These are phyloP conservation scores for Platyscapa corneri DNA, from an alignment of 1,140 invertebrate genomes.

Conservation along the genomic window DNA sequence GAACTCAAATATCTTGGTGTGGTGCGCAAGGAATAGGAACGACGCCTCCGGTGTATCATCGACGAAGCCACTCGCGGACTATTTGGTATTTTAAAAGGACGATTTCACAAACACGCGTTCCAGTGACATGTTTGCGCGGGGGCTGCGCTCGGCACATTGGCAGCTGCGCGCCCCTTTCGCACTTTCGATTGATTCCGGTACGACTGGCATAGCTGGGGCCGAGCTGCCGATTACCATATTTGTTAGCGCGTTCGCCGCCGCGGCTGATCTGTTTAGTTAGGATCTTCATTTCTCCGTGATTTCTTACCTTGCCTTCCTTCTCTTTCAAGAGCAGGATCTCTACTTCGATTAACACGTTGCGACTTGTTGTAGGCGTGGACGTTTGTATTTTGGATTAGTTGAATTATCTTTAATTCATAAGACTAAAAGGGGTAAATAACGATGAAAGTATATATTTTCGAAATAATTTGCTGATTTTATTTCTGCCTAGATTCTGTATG, in stretches of 20 bases:
- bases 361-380: not conserved
- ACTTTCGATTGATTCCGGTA: conserved; percentile 38
- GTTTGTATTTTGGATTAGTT: not conserved
- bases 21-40: not conserved
- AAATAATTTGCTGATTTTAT: too few species aligned
- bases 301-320: not conserved
- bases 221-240: conserved; percentile 31
- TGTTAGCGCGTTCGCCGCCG: not conserved
- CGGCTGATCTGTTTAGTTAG: conserved; percentile 19
- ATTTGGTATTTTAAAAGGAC: conserved; percentile 43
- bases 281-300: not conserved
- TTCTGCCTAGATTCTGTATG: too few species aligned
- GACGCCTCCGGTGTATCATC: not conserved
- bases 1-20: not conserved
- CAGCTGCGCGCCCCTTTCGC: conserved; percentile 2
- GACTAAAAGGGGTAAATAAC: too few species aligned
- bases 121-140: conserved; percentile 57
- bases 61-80: not conserved
- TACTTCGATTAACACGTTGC: not conserved
- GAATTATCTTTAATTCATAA: not conserved
- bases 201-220: not conserved
- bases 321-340: not conserved
- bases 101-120: conserved; percentile 57
- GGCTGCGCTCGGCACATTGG: conserved; percentile 19
- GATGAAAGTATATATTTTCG: too few species aligned